Conservation (phyloP, 2,888 invertebrate genomes). For the Pyralis farinalis region DNA sequence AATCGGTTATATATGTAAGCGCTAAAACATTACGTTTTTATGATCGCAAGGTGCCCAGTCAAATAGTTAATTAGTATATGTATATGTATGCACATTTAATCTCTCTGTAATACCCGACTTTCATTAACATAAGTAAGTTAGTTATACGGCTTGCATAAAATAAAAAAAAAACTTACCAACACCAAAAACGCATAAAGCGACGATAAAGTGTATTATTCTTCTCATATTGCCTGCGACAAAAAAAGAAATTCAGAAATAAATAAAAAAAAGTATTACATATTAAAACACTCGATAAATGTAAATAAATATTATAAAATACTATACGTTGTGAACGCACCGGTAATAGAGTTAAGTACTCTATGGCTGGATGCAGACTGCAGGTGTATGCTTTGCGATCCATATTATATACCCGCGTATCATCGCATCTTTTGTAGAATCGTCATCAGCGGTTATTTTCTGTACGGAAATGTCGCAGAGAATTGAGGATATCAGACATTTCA, state of each 20-base stretch:
- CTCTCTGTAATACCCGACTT: too few species aligned
- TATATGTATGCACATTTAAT: too few species aligned
- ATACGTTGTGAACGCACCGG: not conserved
- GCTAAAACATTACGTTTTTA: too few species aligned
- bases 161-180: conserved; percentile 4
- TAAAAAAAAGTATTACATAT: not conserved
- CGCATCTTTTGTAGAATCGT: not conserved
- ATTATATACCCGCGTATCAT: not conserved
- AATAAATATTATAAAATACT: not conserved
- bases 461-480: too few species aligned
- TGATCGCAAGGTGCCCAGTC: too few species aligned
- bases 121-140: too few species aligned
- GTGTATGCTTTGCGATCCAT: not conserved
- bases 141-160: too few species aligned
- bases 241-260: not conserved
- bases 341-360: not conserved
- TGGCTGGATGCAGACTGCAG: not conserved
- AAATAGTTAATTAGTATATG: too few species aligned
- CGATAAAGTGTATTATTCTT: not conserved
- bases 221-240: conserved; percentile 1
- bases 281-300: not conserved
- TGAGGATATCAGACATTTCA: too few species aligned
- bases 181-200: not conserved
- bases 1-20: too few species aligned
- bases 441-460: not conserved